Evolutionary conservation across 2,888 invertebrate genomes (phyloP).

Genomic region (Lutraria lutraria): DNA sequence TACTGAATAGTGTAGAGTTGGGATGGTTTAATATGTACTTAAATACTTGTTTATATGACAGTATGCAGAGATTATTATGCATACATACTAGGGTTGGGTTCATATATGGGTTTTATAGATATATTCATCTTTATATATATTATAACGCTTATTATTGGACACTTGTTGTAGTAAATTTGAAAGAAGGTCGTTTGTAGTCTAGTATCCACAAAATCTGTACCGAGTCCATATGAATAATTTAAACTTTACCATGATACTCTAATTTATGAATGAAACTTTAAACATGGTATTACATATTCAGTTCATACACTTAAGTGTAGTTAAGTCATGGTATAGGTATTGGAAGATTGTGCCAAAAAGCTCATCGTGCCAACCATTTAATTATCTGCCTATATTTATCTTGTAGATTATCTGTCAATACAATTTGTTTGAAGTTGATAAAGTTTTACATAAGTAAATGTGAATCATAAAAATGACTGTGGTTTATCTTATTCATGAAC

Average conservation of each 20-base stretch:
- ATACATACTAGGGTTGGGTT: background rate
- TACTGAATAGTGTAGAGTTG: background rate
- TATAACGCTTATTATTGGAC: background rate
- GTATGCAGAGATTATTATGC: background rate
- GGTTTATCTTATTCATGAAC: conserved; percentile 21
- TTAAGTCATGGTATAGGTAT: no score
- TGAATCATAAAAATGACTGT: conserved; percentile 4
- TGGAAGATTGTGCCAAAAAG: background rate
- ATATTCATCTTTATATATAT: background rate
- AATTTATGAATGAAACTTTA: conserved; percentile 17
- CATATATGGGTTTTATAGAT: background rate
- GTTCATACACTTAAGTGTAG: background rate
- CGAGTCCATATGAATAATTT: conserved; percentile 2
- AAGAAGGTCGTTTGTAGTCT: background rate
- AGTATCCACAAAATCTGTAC: conserved; percentile 19
- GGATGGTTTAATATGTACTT: conserved; percentile 11
- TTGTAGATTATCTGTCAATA: conserved; percentile 37
- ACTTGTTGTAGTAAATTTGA: background rate
- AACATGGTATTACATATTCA: background rate
- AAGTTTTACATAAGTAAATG: conserved; percentile 30
- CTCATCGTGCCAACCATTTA: background rate
- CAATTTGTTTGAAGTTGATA: conserved; percentile 36
- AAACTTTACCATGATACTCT: background rate
- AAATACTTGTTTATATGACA: background rate
- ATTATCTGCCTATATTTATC: conserved; percentile 31